Percentiles rank a stretch among this genome's conserved stretches.
These are phyloP conservation scores for Morpho achilles DNA, from an alignment of 2,888 invertebrate genomes.

Conservation along the genomic window DNA sequence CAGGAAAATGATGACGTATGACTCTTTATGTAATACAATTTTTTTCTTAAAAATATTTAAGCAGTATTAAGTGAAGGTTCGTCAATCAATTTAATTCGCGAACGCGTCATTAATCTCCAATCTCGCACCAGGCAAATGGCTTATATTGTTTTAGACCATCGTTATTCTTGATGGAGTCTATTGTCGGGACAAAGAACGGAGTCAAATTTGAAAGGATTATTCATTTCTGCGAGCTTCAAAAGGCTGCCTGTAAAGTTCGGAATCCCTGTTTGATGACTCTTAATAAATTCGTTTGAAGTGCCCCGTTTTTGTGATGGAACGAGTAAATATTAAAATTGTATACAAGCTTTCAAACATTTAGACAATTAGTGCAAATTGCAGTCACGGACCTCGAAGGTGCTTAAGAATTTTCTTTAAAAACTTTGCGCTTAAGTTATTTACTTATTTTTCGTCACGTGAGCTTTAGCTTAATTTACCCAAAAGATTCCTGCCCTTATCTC, in stretches of 20 bases:
- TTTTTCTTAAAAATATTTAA: no score
- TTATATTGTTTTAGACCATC: constrained; percentile 70
- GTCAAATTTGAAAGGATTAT: constrained; percentile 67
- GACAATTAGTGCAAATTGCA: no score
- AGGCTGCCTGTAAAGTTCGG: constrained; percentile 44
- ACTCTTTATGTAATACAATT: no score
- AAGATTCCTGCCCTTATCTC: no score
- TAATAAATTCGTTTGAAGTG: constrained; percentile 44
- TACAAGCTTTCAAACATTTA: no score
- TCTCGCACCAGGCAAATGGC: constrained; percentile 44
- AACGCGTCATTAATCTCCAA: constrained; percentile 32
- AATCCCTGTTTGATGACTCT: constrained; percentile 51
- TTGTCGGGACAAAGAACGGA: constrained; percentile 59
- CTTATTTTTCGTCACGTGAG: no score
- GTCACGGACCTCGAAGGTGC: no score
- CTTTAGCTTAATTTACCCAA: no score
- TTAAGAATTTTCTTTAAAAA: no score
- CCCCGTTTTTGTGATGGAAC: constrained; percentile 3
- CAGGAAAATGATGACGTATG: no score
- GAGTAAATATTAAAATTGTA: constrained; percentile 18
- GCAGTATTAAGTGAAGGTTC: constrained; percentile 13
- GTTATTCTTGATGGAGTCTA: constrained; percentile 70
- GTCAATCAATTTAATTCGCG: constrained; percentile 31
- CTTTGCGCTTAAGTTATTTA: no score
- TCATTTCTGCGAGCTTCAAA: constrained; percentile 52